Conservation (phyloP, 2,797 vertebrate species). For the Pitangus sulphuratus region DNA sequence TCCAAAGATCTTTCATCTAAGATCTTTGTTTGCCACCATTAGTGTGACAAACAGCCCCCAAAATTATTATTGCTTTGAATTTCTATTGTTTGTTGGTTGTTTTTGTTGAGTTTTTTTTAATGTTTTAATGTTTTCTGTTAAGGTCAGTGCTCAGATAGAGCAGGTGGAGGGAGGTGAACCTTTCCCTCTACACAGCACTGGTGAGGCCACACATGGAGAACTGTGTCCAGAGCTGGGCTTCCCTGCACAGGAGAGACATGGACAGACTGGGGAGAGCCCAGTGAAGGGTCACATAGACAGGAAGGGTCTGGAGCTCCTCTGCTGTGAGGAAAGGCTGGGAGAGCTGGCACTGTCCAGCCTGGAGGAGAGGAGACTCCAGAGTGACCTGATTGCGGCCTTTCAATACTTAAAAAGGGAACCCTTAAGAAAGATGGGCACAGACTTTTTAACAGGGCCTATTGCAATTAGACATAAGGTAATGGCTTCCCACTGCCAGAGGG, state of each 20-base stretch:
- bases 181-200: neutral
- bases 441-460: neutral
- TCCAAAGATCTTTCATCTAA: neutral
- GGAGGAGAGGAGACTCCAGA: neutral
- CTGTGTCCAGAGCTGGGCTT: rapidly evolving
- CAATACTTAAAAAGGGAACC: neutral
- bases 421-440: neutral
- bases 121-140: neutral
- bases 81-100: neutral
- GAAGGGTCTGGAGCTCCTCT: neutral
- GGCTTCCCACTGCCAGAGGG: neutral
- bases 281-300: neutral
- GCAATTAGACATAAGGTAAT: neutral
- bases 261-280: neutral
- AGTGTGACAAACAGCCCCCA: neutral
- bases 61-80: neutral
- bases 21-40: neutral
- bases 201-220: neutral
- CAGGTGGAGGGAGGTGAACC: neutral
- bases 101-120: neutral
- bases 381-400: neutral
- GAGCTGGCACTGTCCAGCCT: neutral
- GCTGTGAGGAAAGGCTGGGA: neutral
- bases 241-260: neutral
- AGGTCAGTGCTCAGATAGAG: neutral